These are phyloP conservation scores for Morus bassanus DNA, from an alignment of 2,797 vertebrate genomes.

Conservation along the genomic window DNA sequence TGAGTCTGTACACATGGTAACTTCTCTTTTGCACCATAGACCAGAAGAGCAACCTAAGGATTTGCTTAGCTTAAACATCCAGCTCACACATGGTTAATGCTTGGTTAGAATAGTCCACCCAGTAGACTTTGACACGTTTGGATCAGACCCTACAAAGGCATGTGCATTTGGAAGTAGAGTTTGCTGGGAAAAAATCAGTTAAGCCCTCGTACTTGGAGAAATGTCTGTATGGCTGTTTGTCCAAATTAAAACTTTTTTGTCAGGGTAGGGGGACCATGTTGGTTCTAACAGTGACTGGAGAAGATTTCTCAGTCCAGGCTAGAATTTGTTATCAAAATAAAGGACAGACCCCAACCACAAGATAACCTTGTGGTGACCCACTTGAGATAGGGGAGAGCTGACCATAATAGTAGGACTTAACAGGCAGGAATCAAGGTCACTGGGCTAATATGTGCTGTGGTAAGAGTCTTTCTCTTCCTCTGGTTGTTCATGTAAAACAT, in stretches of 20 bases:
- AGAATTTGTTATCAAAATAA: neutral
- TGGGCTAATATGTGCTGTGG: neutral
- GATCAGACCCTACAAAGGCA: neutral
- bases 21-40: neutral
- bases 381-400: neutral
- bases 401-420: neutral
- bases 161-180: neutral
- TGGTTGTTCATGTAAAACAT: neutral
- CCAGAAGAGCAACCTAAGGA: neutral
- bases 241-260: neutral
- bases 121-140: neutral
- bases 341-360: neutral
- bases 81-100: accelerated
- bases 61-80: neutral
- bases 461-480: neutral
- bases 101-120: neutral
- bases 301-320: neutral
- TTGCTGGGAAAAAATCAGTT: neutral
- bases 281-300: neutral
- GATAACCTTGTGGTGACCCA: neutral
- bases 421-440: neutral
- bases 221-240: neutral
- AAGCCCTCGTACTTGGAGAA: neutral
- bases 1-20: accelerated
- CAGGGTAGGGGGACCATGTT: neutral